Percentiles rank a stretch among this genome's conserved stretches.
Conservation (phyloP, 2,113 vertebrate genomes). For the Meriones unguiculatus region DNA sequence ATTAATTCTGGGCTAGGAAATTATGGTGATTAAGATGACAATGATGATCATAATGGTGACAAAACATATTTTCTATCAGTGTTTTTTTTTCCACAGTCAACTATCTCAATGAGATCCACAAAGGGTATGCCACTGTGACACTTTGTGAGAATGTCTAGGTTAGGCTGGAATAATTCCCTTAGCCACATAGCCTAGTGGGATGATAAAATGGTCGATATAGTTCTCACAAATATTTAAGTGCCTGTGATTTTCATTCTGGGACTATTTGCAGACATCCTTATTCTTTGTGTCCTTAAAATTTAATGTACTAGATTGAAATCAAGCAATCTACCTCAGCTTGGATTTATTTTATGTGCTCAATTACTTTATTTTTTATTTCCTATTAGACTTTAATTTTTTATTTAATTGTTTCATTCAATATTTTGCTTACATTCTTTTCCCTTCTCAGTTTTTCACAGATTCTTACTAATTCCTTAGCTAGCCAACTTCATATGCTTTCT, state of each 20-base stretch:
- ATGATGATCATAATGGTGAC: background rate
- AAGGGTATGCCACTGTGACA: background rate
- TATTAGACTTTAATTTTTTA: background rate
- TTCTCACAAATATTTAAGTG: background rate
- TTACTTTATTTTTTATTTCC: background rate
- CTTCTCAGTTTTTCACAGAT: background rate
- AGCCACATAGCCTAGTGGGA: background rate
- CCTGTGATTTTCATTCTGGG: background rate
- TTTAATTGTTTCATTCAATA: background rate
- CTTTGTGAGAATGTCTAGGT: background rate
- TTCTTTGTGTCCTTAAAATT: background rate
- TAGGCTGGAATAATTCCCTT: background rate
- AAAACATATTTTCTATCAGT: background rate
- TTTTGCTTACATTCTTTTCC: too few relatives aligned
- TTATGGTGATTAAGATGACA: background rate
- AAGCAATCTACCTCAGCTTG: background rate
- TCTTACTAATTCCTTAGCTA: background rate
- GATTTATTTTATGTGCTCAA: background rate
- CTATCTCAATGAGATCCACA: accelerated
- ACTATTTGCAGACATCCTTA: background rate
- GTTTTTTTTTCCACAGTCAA: background rate
- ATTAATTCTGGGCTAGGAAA: background rate
- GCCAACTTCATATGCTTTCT: background rate
- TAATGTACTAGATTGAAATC: background rate
- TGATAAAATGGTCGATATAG: background rate